These are phyloP conservation scores for Tholera decimalis DNA, from an alignment of 2,888 invertebrate species.

Conservation along the genomic window DNA sequence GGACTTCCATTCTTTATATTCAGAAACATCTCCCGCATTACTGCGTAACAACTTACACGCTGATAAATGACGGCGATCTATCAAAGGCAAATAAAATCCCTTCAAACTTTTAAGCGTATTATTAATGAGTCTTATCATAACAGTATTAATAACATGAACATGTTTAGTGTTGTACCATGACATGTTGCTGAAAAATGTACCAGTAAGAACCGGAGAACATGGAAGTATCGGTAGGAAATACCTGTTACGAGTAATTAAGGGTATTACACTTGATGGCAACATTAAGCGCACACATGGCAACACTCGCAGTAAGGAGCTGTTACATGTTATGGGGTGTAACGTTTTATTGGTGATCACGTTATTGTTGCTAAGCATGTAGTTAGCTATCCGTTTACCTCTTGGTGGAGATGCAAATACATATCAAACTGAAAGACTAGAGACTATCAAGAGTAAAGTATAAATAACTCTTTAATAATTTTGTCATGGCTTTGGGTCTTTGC, in stretches of 20 bases:
- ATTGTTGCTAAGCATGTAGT: conserved; percentile 1
- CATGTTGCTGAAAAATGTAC: background rate
- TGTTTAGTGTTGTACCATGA: conserved; percentile 1
- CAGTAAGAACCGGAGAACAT: background rate
- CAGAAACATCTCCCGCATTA: background rate
- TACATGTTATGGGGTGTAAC: conserved; percentile 24
- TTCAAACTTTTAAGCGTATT: background rate
- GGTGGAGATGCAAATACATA: background rate
- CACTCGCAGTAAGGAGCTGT: conserved; percentile 6
- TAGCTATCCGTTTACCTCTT: background rate
- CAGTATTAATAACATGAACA: conserved; percentile 5
- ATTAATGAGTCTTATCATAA: conserved; percentile 14
- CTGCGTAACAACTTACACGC: background rate
- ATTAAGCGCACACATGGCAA: conserved; percentile 10
- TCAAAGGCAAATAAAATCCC: conserved; percentile 6
- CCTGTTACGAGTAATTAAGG: conserved; percentile 20
- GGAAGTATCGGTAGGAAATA: conserved; percentile 1
- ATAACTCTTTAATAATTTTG: too few relatives aligned
- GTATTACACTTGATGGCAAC: conserved; percentile 20
- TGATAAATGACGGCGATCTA: background rate
- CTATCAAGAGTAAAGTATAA: too few relatives aligned
- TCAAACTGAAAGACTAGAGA: too few relatives aligned
- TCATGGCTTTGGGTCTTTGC: too few relatives aligned
- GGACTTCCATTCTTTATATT: background rate
- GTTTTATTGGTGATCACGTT: conserved; percentile 16